Conservation (phyloP, 2,888 invertebrate genomes). For the Eremobia ochroleuca region DNA sequence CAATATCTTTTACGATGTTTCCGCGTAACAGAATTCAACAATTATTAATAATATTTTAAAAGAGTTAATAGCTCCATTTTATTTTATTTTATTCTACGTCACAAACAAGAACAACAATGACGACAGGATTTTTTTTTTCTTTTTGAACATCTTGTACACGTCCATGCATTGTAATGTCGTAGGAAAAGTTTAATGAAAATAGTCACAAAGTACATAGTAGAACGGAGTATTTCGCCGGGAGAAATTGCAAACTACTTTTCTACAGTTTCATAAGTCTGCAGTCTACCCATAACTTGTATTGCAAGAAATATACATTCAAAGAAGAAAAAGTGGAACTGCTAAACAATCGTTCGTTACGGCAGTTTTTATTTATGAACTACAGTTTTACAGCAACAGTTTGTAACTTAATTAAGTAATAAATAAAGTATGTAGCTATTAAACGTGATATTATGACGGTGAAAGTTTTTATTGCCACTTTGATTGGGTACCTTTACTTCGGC, state of each 20-base stretch:
- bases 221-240: slow-evolving; percentile 40
- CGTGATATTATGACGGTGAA: slow-evolving; percentile 45
- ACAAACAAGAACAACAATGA: slow-evolving; percentile 9
- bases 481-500: slow-evolving; percentile 24
- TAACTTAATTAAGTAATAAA: slow-evolving; percentile 48
- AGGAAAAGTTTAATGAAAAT: slow-evolving; percentile 61
- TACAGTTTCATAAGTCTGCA: slow-evolving; percentile 43
- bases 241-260: slow-evolving; percentile 55
- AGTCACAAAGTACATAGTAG: slow-evolving; percentile 51
- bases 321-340: slow-evolving; percentile 37
- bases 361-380: slow-evolving; percentile 42
- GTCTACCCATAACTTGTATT: slow-evolving; percentile 46
- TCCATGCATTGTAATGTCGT: slow-evolving; percentile 43
- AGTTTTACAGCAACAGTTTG: slow-evolving; percentile 35
- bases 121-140: background rate
- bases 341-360: slow-evolving; percentile 39
- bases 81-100: background rate
- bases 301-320: slow-evolving; percentile 49
- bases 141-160: background rate
- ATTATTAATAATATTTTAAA: too few relatives aligned
- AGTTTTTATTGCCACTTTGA: slow-evolving; percentile 46
- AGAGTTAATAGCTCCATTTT: background rate
- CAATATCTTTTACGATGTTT: background rate
- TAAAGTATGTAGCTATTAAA: slow-evolving; percentile 37
- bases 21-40: too few relatives aligned